Evolutionary conservation across 2,888 invertebrate genomes (phyloP).

Genomic region (Heterodera filipjevi): DNA sequence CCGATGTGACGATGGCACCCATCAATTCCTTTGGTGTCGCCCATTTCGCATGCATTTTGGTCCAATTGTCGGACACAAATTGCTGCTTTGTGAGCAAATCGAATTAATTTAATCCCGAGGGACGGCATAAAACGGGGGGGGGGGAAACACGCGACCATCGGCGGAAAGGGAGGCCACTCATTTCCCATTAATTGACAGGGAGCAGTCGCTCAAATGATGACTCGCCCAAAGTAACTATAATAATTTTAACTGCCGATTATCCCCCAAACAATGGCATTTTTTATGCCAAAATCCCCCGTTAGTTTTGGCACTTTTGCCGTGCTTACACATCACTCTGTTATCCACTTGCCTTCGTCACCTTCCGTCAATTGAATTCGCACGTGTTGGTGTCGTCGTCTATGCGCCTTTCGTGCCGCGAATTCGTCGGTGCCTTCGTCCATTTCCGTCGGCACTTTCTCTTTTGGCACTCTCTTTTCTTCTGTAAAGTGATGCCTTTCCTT

Average conservation of each 20-base stretch:
- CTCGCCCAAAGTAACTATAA: no score
- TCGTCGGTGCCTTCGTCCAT: neutral
- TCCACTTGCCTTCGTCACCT: neutral
- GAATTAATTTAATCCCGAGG: slow-evolving; percentile 15
- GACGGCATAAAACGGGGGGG: neutral
- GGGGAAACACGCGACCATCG: no score
- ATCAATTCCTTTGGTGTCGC: neutral
- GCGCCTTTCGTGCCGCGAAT: neutral
- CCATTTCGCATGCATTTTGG: neutral
- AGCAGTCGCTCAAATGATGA: no score
- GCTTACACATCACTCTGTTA: no score
- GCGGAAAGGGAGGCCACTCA: no score
- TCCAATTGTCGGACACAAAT: slow-evolving; percentile 5
- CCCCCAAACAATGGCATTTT: no score
- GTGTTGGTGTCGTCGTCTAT: neutral
- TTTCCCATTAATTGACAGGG: no score
- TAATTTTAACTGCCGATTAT: no score
- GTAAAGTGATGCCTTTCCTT: no score
- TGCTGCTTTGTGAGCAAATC: slow-evolving; percentile 8
- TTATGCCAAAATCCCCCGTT: no score
- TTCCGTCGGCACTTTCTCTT: neutral
- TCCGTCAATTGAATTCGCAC: neutral
- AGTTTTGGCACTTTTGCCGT: no score
- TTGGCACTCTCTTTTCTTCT: no score
- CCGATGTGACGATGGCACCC: neutral